phyloP scores from a whole-genome alignment of 2,113 vertebrate genomes.

The Noctilio leporinus region DNA sequence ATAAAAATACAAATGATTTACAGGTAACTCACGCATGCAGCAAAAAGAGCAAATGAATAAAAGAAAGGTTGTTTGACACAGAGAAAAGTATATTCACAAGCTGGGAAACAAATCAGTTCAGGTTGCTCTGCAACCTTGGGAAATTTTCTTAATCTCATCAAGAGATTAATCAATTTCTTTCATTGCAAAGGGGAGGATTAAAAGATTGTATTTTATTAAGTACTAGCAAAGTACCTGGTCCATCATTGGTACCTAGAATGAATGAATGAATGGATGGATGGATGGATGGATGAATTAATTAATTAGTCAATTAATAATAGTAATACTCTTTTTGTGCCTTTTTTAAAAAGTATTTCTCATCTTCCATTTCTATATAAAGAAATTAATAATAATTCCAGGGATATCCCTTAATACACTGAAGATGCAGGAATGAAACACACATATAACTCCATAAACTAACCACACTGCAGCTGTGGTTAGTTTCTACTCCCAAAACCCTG shows the following conservation, averaged over 20 bases:
- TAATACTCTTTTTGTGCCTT: neutral
- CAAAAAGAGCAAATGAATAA: neutral
- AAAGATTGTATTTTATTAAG: constrained; percentile 2
- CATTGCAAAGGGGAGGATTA: neutral
- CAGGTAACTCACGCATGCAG: neutral
- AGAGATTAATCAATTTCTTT: constrained; percentile 25
- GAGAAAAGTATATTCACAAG: neutral
- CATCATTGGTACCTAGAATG: neutral
- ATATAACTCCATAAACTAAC: neutral
- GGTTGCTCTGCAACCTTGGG: neutral
- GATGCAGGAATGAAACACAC: neutral
- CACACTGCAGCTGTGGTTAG: neutral
- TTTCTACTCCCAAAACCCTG: neutral
- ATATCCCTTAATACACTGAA: neutral
- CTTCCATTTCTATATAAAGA: neutral
- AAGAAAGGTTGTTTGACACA: neutral
- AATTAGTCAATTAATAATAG: no score
- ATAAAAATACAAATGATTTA: neutral
- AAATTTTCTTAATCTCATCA: neutral
- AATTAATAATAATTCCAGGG: neutral
- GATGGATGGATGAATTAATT: neutral
- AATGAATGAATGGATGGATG: neutral
- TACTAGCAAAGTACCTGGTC: neutral
- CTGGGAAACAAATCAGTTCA: neutral
- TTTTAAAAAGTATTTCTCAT: neutral